Evolutionary conservation across 2,113 vertebrate genomes (phyloP).

Genomic region (Platichthys flesus): DNA sequence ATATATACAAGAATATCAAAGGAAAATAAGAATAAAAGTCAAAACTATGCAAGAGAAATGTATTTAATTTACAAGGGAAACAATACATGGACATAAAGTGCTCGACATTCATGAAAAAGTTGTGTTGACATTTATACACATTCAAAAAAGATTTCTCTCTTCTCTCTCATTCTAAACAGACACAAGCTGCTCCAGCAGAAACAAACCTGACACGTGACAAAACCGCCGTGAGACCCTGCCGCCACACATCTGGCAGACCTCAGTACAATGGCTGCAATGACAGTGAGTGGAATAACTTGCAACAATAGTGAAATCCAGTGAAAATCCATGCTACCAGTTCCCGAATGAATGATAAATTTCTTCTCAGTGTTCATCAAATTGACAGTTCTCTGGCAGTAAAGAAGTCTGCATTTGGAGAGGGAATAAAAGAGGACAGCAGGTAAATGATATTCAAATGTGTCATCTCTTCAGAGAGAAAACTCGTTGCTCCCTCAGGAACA

Average conservation of each 20-base stretch:
- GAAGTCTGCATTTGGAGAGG: constrained; percentile 39
- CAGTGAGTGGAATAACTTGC: background rate
- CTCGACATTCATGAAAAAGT: too few species aligned
- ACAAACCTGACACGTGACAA: background rate
- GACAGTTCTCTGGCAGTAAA: constrained; percentile 51
- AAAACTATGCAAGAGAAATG: too few species aligned
- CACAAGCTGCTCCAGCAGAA: background rate
- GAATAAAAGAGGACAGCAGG: constrained; percentile 56
- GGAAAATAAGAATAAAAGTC: too few species aligned
- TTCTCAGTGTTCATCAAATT: constrained; percentile 19
- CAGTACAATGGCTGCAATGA: background rate
- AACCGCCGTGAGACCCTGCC: background rate
- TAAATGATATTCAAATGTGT: constrained; percentile 74
- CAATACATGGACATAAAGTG: too few species aligned
- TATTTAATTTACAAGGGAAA: too few species aligned
- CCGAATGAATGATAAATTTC: constrained; percentile 32
- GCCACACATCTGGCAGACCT: background rate
- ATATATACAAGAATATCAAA: background rate
- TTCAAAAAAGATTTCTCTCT: background rate
- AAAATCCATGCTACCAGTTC: background rate
- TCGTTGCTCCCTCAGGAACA: constrained; percentile 55
- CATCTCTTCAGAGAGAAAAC: constrained; percentile 65
- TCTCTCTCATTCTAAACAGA: background rate
- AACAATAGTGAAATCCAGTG: background rate
- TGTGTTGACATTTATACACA: background rate